Base-by-base conservation (phyloP, 2,113 vertebrate species). In the Polyodon spathula region DNA sequence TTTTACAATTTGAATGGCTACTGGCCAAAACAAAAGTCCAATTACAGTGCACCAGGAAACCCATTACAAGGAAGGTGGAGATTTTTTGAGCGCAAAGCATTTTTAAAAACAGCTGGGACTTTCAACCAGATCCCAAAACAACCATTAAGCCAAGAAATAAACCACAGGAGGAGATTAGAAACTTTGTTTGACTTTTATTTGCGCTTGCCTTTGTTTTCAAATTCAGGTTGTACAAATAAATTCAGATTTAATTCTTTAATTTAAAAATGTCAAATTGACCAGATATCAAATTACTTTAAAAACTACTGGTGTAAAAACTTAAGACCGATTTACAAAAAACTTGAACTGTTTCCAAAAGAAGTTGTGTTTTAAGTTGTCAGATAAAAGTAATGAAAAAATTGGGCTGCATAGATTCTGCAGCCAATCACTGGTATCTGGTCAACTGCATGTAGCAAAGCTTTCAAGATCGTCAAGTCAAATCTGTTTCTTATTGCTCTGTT, bases 241-340 rank as follows among this genome's bases (percentile, higher is more conserved):
- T 81, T 86, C n/a, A n/a, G n/a, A n/a, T n/a, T n/a, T n/a, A n/a
- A n/a, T n/a, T n/a, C n/a, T n/a, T 85, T 15, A 17, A 82, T 88
- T 97, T 97, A 97, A 97, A 97, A 98, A 97, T 93, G 93, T 94
- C 92, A 93, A 94, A 92, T 92, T 95, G 95, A 97, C 94, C 94
- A 98, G 92, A 97, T 97, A 98, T 92, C 93, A 97, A 98, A 98
- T 94, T 91, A 95, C 90, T 90, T 91, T 92, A 93, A 89, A 97
- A 95, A 92, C 92, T 90, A 93, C 93, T 95, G 93, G 94, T 95
- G 94, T 97, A 98, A 96, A 98, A 93, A 93, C 91, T 85, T 84
- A 89, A 80, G 89, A 93, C 83, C 89, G 89, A 93, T 94, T 95
- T 96, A 95, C 95, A 97, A 97, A 98, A 93, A 87, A 81, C 88